Evolutionary conservation across 2,888 invertebrate species (phyloP).

Genomic region (Oxystoma pomonae): DNA sequence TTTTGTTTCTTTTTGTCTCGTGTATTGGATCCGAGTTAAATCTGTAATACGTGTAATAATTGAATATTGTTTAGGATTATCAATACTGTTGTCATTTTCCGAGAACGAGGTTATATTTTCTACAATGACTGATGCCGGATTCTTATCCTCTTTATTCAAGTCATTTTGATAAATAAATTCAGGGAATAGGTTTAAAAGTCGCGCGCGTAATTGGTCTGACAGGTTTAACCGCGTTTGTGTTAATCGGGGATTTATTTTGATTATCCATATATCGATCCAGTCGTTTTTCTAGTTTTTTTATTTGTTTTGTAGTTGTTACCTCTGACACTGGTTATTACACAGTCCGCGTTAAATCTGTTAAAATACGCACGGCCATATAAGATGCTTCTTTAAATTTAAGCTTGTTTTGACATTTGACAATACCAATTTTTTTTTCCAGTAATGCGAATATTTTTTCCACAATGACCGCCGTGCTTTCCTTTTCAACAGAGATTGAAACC

Average conservation of each 20-base stretch:
- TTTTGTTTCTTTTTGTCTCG: too few relatives aligned
- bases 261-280: slow-evolving; percentile 29
- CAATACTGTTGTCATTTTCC: slow-evolving; percentile 3
- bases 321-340: slow-evolving; percentile 56
- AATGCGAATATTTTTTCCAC: slow-evolving; percentile 41
- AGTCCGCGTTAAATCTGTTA: slow-evolving; percentile 57
- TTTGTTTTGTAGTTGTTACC: slow-evolving; percentile 37
- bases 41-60: slow-evolving; percentile 61
- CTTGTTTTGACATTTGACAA: slow-evolving; percentile 6
- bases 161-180: too few relatives aligned
- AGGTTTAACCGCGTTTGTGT: background rate
- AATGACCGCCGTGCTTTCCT: slow-evolving; percentile 37
- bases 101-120: too few relatives aligned
- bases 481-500: slow-evolving; percentile 42
- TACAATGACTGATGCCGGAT: too few relatives aligned
- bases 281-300: slow-evolving; percentile 33
- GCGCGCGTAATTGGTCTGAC: slow-evolving; percentile 9
- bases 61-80: slow-evolving; percentile 34
- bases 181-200: too few relatives aligned
- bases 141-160: too few relatives aligned
- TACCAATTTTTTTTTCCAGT: slow-evolving; percentile 18
- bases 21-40: too few relatives aligned
- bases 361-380: slow-evolving; percentile 58
- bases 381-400: slow-evolving; percentile 36
- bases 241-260: background rate